These are phyloP conservation scores for Xenopus petersii DNA, from an alignment of 2,797 vertebrate species.

Conservation along the genomic window DNA sequence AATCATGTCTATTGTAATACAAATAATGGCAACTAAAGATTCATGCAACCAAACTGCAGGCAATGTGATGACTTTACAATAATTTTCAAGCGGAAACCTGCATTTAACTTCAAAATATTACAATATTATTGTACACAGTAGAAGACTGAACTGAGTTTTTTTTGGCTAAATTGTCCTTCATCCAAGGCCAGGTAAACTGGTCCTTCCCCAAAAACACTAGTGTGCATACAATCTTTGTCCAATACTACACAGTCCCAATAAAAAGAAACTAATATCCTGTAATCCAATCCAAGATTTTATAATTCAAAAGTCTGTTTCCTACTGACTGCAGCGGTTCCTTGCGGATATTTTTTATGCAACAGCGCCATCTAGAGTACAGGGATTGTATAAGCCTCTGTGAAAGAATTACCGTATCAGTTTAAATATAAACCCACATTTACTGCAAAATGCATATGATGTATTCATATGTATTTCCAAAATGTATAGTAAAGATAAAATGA, in stretches of 20 bases:
- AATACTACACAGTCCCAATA: conserved; percentile 67
- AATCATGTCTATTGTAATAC: too few relatives aligned
- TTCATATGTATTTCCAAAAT: conserved; percentile 59
- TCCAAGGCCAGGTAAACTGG: too few relatives aligned
- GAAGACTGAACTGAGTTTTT: not conserved
- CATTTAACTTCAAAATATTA: too few relatives aligned
- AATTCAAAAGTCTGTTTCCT: too few relatives aligned
- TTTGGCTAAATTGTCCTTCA: not conserved
- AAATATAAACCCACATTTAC: conserved; percentile 64
- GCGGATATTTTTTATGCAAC: conserved; percentile 69
- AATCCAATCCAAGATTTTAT: too few relatives aligned
- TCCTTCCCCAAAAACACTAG: conserved; percentile 49
- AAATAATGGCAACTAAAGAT: not conserved
- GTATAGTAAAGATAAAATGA: conserved; percentile 58
- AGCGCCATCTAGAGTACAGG: conserved; percentile 77
- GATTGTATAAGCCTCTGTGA: conserved; percentile 59
- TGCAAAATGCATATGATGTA: conserved; percentile 66
- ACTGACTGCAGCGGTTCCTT: too few relatives aligned
- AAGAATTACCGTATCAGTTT: conserved; percentile 47
- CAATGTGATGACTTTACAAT: not conserved
- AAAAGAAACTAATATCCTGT: conserved; percentile 65
- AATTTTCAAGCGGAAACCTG: too few relatives aligned
- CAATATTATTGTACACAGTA: too few relatives aligned
- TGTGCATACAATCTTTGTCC: conserved; percentile 69
- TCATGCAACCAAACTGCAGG: not conserved